Evolutionary conservation across 2,113 vertebrate species (phyloP).

Genomic region (Macquaria ambigua): DNA sequence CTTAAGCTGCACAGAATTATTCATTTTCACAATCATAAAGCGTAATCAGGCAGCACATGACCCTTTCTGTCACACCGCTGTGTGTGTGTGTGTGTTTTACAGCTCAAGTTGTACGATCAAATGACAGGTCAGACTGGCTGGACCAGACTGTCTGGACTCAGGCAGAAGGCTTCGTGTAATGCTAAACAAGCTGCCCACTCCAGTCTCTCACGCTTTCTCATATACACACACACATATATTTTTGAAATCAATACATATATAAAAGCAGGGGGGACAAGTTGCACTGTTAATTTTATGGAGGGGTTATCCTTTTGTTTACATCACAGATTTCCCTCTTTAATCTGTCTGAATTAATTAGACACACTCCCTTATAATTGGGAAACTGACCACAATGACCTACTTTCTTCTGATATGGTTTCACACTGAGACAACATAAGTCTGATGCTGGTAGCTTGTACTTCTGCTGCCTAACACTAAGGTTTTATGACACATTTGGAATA

Average conservation of each 20-base stretch:
- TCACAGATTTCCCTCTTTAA: not conserved
- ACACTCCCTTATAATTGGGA: slow-evolving; percentile 1
- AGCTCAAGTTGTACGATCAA: not conserved
- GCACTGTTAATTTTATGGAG: not conserved
- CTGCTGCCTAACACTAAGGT: not conserved
- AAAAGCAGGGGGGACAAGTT: not conserved
- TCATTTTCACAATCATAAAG: not conserved
- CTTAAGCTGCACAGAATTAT: too few species aligned
- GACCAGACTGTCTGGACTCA: slow-evolving; percentile 19
- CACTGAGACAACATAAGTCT: not conserved
- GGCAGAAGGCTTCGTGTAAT: not conserved
- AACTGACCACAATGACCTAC: slow-evolving; percentile 39
- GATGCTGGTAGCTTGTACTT: not conserved
- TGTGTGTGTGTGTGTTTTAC: slow-evolving; percentile 21
- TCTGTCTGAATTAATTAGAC: slow-evolving; percentile 16
- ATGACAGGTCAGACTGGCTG: slow-evolving; percentile 25
- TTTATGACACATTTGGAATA: not conserved
- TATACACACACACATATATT: not conserved
- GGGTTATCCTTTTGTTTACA: not conserved
- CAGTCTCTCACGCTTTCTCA: not conserved
- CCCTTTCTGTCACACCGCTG: not conserved
- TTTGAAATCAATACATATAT: not conserved
- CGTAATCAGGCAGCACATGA: not conserved
- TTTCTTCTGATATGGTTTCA: slow-evolving; percentile 24
- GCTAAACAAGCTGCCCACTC: not conserved